Conservation (phyloP, 2,113 vertebrate genomes). For the Balaeniceps rex region DNA sequence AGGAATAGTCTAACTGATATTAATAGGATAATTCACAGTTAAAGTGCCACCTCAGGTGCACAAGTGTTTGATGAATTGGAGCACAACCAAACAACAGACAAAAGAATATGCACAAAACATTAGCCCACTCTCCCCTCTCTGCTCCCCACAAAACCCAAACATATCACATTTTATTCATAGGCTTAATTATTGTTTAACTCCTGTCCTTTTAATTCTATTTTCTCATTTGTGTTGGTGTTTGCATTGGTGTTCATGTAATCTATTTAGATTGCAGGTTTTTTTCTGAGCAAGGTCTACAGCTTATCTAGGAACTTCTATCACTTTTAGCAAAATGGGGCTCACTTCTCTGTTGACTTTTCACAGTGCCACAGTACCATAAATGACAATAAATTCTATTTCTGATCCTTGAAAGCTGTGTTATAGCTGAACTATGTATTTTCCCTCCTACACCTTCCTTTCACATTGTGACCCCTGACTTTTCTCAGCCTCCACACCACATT, state of each 20-base stretch:
- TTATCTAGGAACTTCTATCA: background rate
- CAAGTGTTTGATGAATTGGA: background rate
- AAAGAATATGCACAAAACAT: background rate
- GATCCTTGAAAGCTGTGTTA: background rate
- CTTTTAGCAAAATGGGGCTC: background rate
- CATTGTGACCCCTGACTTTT: background rate
- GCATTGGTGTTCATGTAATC: background rate
- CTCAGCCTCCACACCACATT: constrained; percentile 19
- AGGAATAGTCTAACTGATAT: background rate
- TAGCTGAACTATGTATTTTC: background rate
- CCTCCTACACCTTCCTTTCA: constrained; percentile 20
- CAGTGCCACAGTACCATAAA: background rate
- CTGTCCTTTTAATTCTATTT: background rate
- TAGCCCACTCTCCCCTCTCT: background rate
- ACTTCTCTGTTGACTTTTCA: background rate
- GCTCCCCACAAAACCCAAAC: background rate
- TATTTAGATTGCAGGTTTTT: background rate
- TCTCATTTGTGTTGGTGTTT: background rate
- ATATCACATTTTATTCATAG: background rate
- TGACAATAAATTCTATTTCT: background rate
- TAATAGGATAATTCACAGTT: background rate
- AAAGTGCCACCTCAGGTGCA: background rate
- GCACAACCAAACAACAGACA: background rate
- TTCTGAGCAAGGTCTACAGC: background rate
- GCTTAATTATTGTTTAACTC: background rate